phyloP scores from a whole-genome alignment of 2,888 invertebrate species.

The Agonopterix subpropinquella region DNA sequence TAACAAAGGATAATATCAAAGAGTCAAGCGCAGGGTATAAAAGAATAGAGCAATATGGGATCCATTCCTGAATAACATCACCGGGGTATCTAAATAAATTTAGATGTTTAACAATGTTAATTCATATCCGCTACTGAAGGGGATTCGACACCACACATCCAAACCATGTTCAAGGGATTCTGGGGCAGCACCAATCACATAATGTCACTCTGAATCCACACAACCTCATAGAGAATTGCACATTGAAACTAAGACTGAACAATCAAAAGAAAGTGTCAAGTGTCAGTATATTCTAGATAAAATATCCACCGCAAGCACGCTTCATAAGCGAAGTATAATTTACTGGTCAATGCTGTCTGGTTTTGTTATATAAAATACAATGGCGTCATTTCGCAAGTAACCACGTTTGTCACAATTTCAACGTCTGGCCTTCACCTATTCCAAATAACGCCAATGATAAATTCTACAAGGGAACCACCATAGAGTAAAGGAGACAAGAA shows the following conservation, averaged over 20 bases:
- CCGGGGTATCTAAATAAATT: conserved; percentile 42
- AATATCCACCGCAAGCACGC: too few relatives aligned
- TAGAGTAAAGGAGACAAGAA: too few relatives aligned
- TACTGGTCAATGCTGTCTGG: too few relatives aligned
- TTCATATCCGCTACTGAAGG: conserved; percentile 46
- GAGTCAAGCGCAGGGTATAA: conserved; percentile 43
- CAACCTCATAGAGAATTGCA: conserved; percentile 53
- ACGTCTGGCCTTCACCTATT: too few relatives aligned
- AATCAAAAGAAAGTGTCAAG: too few relatives aligned
- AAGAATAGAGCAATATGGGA: conserved; percentile 45
- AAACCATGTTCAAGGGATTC: conserved; percentile 47
- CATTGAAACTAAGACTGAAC: too few relatives aligned
- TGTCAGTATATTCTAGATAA: too few relatives aligned
- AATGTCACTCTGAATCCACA: conserved; percentile 52
- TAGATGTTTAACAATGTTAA: conserved; percentile 36
- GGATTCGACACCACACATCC: conserved; percentile 56
- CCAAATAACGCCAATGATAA: too few relatives aligned
- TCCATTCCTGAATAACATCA: conserved; percentile 47
- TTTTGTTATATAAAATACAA: too few relatives aligned
- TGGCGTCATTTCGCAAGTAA: too few relatives aligned
- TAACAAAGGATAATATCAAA: conserved; percentile 26
- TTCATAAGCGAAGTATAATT: too few relatives aligned
- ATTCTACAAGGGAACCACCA: not conserved
- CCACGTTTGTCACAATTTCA: too few relatives aligned
- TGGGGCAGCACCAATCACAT: conserved; percentile 75